These are phyloP conservation scores for Metaphire vulgaris DNA, from an alignment of 1,140 invertebrate species.

Conservation along the genomic window DNA sequence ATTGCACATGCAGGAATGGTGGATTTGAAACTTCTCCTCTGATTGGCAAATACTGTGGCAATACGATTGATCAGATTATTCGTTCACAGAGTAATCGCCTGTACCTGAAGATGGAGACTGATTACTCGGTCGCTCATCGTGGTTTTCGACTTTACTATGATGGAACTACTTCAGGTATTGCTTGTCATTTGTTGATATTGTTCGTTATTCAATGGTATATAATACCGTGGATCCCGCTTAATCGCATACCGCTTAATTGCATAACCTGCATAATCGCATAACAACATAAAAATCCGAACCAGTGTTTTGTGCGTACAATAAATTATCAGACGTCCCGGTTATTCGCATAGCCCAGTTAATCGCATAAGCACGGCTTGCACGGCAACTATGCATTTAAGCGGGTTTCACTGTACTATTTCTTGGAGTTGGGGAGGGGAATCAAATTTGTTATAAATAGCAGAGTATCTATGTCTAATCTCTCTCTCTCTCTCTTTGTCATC, in stretches of 20 bases:
- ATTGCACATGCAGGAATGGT: no score
- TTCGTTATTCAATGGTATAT: neutral
- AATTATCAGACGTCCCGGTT: no score
- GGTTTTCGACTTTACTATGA: slow-evolving; percentile 47
- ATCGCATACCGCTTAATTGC: no score
- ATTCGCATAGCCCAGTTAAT: no score
- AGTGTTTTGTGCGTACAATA: no score
- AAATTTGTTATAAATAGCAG: neutral
- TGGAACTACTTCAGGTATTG: slow-evolving; percentile 53
- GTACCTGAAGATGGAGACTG: slow-evolving; percentile 41
- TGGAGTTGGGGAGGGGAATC: neutral
- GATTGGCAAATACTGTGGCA: slow-evolving; percentile 71
- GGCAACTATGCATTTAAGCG: no score
- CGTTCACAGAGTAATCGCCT: slow-evolving; percentile 73
- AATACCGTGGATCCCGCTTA: no score
- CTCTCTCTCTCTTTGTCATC: neutral
- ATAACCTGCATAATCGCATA: no score
- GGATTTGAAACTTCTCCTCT: slow-evolving; percentile 56
- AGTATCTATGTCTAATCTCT: neutral
- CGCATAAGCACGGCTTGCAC: no score
- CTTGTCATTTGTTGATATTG: slow-evolving; percentile 32
- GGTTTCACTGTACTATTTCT: no score
- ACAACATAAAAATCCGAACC: no score
- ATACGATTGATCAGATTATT: slow-evolving; percentile 67
- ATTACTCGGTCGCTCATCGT: slow-evolving; percentile 31